Base-by-base conservation (phyloP, 2,888 invertebrate species). In the Parnassius smintheus region DNA sequence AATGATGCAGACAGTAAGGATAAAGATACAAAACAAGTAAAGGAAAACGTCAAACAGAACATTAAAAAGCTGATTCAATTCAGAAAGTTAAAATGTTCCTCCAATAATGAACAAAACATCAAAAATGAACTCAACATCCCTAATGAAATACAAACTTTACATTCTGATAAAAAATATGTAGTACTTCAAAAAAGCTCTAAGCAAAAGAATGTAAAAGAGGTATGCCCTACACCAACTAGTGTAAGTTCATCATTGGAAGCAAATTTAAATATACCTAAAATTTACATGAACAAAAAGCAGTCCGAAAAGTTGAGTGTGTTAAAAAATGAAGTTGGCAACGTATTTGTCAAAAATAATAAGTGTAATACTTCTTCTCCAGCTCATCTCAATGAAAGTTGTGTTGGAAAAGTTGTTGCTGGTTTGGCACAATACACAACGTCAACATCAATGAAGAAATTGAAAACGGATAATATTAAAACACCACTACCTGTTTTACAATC, bases 51-150 rank as follows among this genome's bases (percentile, higher is more conserved):
- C 0, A 88, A 83, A 64, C 74, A 75, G 18, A 81, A 77, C 68
- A 77, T 91, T 56, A 68, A 77, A 4, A 82, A 78, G 67, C 73
- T 91, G 2, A 68, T 91, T 49, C 80, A 85, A 49, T 85, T 78
- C 66, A 76, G 88, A 57, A 76, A 78, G 41, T 73, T 79, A 51
- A 82, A 76, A 66, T 65, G 63, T 45, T 63, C 68, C 13, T 63
- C 68, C 13, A 68, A 49, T 69, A 65, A 59, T 61, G 64, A 58
- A 65, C 67, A 2, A 42, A 61, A 55, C 1, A 13, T 9, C 56
- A n/a, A 11, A 13, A 18, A 18, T 48, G 13, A 35, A 35, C 35
- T 0, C 35, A 35, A 56, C 18, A 41, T 59, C 13, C 51, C 41
- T 25, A 53, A 9, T 53, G 52, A 46, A n/a, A 44, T 18, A 44